These are phyloP conservation scores for Morinoia aosen DNA, from an alignment of 2,888 invertebrate genomes.

Conservation along the genomic window DNA sequence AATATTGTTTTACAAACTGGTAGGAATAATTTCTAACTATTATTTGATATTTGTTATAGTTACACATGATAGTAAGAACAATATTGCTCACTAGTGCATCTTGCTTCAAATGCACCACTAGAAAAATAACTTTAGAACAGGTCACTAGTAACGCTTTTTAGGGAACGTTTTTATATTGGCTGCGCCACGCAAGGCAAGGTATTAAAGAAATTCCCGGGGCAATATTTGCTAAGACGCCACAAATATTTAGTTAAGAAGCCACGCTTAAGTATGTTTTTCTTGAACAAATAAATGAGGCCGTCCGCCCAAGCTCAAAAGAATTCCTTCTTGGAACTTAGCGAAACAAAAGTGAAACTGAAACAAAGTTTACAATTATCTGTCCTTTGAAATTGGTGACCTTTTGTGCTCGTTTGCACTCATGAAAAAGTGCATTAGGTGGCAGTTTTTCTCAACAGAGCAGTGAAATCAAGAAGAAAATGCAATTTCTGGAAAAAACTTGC, in stretches of 20 bases:
- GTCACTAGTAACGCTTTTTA: background rate
- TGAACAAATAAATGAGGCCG: slow-evolving; percentile 3
- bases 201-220: background rate
- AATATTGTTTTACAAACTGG: too few relatives aligned
- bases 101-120: background rate
- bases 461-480: too few relatives aligned
- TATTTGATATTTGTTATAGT: too few relatives aligned
- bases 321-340: background rate
- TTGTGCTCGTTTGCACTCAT: too few relatives aligned
- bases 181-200: background rate
- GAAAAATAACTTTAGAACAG: background rate
- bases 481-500: too few relatives aligned
- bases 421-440: too few relatives aligned
- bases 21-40: too few relatives aligned
- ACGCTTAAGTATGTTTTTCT: background rate
- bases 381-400: too few relatives aligned
- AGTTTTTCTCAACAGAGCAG: too few relatives aligned
- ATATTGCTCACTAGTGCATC: too few relatives aligned
- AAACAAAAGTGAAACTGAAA: slow-evolving; percentile 1
- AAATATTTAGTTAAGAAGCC: background rate
- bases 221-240: background rate
- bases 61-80: too few relatives aligned
- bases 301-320: background rate
- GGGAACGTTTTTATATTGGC: background rate
- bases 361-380: background rate